Evolutionary conservation across 1,140 invertebrate species (phyloP).

Genomic region (Caenorhabditis brenneri): DNA sequence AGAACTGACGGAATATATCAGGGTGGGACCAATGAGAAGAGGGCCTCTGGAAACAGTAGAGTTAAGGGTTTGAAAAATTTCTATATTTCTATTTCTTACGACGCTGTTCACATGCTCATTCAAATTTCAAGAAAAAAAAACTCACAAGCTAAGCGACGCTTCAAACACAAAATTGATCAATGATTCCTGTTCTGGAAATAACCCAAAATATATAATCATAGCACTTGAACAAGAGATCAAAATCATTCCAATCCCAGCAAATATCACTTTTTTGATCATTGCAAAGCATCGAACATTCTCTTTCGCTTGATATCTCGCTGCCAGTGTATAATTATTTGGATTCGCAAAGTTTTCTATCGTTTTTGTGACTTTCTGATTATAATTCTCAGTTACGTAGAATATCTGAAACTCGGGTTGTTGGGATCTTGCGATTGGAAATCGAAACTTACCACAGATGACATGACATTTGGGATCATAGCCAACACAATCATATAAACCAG

Average conservation of each 20-base stretch:
- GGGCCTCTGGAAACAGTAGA: not conserved
- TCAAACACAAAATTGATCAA: not conserved
- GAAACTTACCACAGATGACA: not conserved
- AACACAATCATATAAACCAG: not conserved
- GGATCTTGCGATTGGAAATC: not conserved
- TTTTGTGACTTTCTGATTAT: conserved; percentile 10
- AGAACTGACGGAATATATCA: not conserved
- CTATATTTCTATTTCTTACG: too few species aligned
- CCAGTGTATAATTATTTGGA: not conserved
- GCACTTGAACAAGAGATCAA: not conserved
- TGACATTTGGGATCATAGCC: not conserved
- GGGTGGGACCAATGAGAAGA: not conserved
- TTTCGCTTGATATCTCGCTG: not conserved
- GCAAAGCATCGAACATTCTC: conserved; percentile 6
- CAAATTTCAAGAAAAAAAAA: not conserved
- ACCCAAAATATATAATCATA: not conserved
- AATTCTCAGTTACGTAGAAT: conserved; percentile 3
- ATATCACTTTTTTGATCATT: conserved; percentile 18
- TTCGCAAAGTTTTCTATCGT: conserved; percentile 1
- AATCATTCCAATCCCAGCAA: conserved; percentile 13
- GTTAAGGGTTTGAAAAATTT: not conserved
- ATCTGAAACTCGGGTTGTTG: not conserved
- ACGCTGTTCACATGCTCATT: too few species aligned
- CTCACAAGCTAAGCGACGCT: not conserved
- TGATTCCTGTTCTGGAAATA: not conserved